A percentile compares a stretch with the other conserved stretches of the same genome.
Evolutionary conservation across 2,888 invertebrate genomes (phyloP).

Genomic region (Latrodectus elegans): DNA sequence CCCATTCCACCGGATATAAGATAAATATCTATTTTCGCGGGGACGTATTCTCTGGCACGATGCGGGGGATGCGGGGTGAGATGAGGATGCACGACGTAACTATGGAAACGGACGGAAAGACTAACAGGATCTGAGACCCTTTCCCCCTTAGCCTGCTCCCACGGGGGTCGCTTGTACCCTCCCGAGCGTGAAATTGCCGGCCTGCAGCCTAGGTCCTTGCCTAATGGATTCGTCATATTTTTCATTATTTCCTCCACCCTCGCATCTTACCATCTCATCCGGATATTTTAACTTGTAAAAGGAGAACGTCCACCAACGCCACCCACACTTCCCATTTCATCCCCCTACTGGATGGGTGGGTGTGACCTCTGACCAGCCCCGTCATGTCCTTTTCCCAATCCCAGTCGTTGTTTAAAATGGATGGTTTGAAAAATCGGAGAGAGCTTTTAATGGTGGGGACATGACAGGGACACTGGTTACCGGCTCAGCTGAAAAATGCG

Average conservation of each 20-base stretch:
- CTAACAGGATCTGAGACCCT: constrained; percentile 59
- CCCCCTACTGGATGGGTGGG: background rate
- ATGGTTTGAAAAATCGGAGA: constrained; percentile 4
- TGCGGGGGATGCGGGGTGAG: constrained; percentile 12
- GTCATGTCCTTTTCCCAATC: constrained; percentile 57
- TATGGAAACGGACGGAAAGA: constrained; percentile 62
- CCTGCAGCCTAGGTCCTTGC: constrained; percentile 34
- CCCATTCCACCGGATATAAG: constrained; percentile 54
- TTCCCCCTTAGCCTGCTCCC: background rate
- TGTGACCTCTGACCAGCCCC: constrained; percentile 58
- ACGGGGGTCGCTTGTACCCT: constrained; percentile 34
- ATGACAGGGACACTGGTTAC: background rate
- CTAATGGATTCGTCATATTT: constrained; percentile 70
- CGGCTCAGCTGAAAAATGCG: background rate
- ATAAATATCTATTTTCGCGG: constrained; percentile 60
- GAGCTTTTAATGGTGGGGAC: background rate
- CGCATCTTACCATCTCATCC: constrained; percentile 5
- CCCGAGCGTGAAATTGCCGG: constrained; percentile 65
- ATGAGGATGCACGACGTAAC: constrained; percentile 40
- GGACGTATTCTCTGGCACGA: constrained; percentile 34
- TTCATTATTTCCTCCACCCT: constrained; percentile 54
- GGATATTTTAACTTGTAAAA: constrained; percentile 35
- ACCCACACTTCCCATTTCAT: constrained; percentile 1
- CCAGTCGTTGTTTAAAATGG: constrained; percentile 19
- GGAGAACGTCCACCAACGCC: background rate